Base-by-base conservation (phyloP, 2,797 vertebrate genomes). In the Apogon talboti region DNA sequence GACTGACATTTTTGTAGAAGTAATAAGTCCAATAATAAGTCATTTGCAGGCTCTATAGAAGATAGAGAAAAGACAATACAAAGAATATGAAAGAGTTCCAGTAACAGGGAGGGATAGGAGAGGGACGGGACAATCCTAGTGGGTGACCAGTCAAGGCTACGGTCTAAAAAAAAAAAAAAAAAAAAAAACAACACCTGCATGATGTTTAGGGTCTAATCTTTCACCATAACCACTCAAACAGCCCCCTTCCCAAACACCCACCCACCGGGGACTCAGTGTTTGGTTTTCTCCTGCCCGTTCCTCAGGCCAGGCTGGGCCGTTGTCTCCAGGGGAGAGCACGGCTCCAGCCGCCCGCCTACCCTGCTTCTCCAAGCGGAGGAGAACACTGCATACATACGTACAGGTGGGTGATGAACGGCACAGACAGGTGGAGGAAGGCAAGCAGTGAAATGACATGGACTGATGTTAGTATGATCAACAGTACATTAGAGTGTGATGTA, bases 321-420 rank as follows among this genome's bases (percentile, higher is more conserved):
- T 11, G 14, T 58, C 55, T 61, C 82, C 76, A 6, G 53, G 14
- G 42, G 74, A 66, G 53, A 3, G 61, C 48, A 58, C 33, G 51
- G 75, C 64, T 51, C 37, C 76, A 50, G 80, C 47, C n/a, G 50
- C 65, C 63, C 56, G 81, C 69, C 67, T 64, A 65, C 85, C 56
- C 84, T 90, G 84, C 76, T 92, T 93, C 74, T 91, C 90, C 53
- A 89, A 84, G 50, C 86, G 85, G 55, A 91, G 88, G 47, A 93
- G 84, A 74, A 92, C 92, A 11, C 92, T 93, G 69, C 73, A 88
- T 82, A 86, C 83, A 70, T 87, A 91, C 89, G 87, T 88, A 79
- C 73, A 76, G 74, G 70, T 61, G 35, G 86, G 70, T 13, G 86
- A 82, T 57, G 86, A 86, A 37, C 46, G 79, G 85, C 83, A 83